Evolutionary conservation across 2,797 vertebrate genomes (phyloP), one percentile per base, ranked within the genome.

Genomic region (Poeciliopsis presidionis): DNA sequence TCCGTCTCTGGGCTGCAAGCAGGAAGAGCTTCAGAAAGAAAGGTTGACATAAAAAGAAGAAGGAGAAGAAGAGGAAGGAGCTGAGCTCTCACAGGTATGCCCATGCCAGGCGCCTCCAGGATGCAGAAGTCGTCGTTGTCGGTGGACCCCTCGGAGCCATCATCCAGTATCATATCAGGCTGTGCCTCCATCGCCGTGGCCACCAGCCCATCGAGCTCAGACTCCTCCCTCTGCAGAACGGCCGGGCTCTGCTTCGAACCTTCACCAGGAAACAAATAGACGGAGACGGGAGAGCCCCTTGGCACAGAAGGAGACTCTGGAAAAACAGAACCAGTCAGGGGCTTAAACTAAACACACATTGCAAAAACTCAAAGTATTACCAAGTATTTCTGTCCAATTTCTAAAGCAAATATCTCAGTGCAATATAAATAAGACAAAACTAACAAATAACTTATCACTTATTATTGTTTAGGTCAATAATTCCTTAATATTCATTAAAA

Each of bases 91-190:
- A 98, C 97, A 80, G 95, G 96, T 75, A 98, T 97, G 74, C 97
- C 97, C 82, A 98, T 96, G 87, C 97, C 97, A 0, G 97, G 97
- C 59, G 97, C 97, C 28, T 98, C 97, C 45, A 98, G 92, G 89
- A 98, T 98, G 83, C 97, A 98, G 88, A 98, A 98, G 89, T 98
- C 97, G 0, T 98, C 97, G 0, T 97, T 97, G 91, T 98, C 97
- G 0, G 96, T 95, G 74, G 96, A 96, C 61, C 95, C 95, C 86
- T 97, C 88, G 0, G 96, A 96, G 57, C 89, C 95, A 47, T 95
- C 94, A 1, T 97, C 96, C 7, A 93, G 95, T 71, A 93, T 90
- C 88, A 94, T 88, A 14, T 96, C 96, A 4, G 91, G 92, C 46
- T 94, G 91, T 6, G 93, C 93, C 65, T 96, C 96, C 0, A 89